A percentile compares a stretch with the other conserved stretches of the same genome.
Evolutionary conservation across 2,888 invertebrate species (phyloP).

Genomic region (Pogonocherus hispidulus): DNA sequence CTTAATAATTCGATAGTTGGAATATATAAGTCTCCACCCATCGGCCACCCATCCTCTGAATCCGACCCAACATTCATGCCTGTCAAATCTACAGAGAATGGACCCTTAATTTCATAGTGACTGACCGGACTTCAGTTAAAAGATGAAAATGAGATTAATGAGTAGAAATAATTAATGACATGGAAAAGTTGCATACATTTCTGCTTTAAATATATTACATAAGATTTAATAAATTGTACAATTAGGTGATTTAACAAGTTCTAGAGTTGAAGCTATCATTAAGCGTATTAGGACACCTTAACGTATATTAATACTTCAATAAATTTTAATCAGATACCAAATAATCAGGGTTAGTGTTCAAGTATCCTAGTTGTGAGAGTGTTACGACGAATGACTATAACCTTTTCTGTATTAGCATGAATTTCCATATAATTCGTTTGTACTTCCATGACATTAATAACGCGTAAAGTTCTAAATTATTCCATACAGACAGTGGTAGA

Average conservation of each 20-base stretch:
- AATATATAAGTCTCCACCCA: too few species aligned
- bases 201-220: not conserved
- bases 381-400: slow-evolving; percentile 1
- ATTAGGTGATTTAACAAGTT: not conserved
- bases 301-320: not conserved
- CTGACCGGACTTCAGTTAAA: too few species aligned
- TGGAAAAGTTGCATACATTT: not conserved
- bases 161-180: too few species aligned
- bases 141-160: too few species aligned
- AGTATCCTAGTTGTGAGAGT: not conserved
- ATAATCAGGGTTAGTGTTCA: not conserved
- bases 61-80: too few species aligned
- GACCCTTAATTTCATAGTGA: too few species aligned
- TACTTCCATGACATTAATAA: not conserved
- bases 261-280: not conserved
- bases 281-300: not conserved
- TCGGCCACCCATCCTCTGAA: too few species aligned
- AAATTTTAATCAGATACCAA: not conserved
- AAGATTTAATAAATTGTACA: not conserved
- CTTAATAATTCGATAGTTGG: too few species aligned
- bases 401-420: slow-evolving; percentile 18
- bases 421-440: slow-evolving; percentile 31
- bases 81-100: too few species aligned
- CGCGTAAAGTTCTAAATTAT: slow-evolving; percentile 3
- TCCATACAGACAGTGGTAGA: slow-evolving; percentile 1